Evolutionary conservation across 2,888 invertebrate genomes (phyloP).

Genomic region (Coremacera marginata): DNA sequence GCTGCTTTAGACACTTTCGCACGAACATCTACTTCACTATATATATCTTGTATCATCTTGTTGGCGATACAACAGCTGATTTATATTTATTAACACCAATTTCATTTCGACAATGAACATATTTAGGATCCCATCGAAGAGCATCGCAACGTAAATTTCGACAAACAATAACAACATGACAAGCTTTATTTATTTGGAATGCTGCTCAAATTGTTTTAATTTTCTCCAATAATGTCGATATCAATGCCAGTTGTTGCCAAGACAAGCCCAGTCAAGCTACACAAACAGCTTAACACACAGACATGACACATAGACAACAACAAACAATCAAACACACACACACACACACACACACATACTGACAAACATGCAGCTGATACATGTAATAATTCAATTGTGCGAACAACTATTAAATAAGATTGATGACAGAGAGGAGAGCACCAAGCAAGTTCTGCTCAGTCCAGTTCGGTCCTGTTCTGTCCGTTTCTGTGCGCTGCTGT

Average conservation of each 20-base stretch:
- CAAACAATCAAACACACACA: background rate
- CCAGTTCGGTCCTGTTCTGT: background rate
- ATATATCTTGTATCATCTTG: constrained; percentile 49
- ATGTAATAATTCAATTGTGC: constrained; percentile 66
- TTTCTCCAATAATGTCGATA: constrained; percentile 41
- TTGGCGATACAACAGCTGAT: constrained; percentile 43
- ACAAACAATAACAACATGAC: constrained; percentile 57
- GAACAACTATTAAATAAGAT: constrained; percentile 66
- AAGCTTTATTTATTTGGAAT: constrained; percentile 61
- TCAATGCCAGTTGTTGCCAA: constrained; percentile 38
- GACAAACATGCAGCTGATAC: constrained; percentile 60
- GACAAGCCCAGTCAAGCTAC: background rate
- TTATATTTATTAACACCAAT: constrained; percentile 48
- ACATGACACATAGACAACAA: background rate
- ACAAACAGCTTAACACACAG: background rate
- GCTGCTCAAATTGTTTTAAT: constrained; percentile 33
- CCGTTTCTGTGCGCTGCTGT: background rate
- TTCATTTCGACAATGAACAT: constrained; percentile 46
- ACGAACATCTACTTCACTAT: constrained; percentile 34
- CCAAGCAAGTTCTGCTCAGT: constrained; percentile 9
- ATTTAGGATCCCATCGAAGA: constrained; percentile 14
- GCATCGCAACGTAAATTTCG: constrained; percentile 26
- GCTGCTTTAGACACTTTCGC: too few species aligned
- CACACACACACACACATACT: constrained; percentile 6
- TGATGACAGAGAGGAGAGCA: constrained; percentile 57